Base-by-base conservation (phyloP, 2,797 vertebrate species). In the Hipposideros larvatus region DNA sequence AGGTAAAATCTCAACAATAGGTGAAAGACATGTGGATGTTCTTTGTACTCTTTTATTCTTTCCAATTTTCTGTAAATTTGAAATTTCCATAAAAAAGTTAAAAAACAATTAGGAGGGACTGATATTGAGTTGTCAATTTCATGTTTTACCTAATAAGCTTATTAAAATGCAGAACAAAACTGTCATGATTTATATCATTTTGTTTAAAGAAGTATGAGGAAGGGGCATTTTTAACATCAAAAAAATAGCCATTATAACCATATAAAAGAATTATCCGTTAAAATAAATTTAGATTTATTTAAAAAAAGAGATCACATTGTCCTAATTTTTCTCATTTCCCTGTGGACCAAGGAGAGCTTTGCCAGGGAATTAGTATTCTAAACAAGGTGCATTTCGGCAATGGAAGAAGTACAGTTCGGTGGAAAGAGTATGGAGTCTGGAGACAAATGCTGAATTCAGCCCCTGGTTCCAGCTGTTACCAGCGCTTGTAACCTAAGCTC, bases 61-160 rank as follows among this genome's bases (percentile, higher is more conserved):
- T 18, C 1, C 63, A 75, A 85, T 85, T 85, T 94, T 59, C 63
- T 63, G 57, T 46, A 82, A 71, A n/a, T 68, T 21, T 82, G 57
- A 74, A 93, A 66, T 65, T 90, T 90, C 46, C n/a, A 95, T 43
- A 55, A 34, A 57, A 94, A 94, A 51, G 11, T 46, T 53, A 7
- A 21, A 65, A 90, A 79, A 31, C 22, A 90, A 55, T 91, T 71
- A 78, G n/a, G 21, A 92, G 55, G 61, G 5, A 65, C 10, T 19
- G 10, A 77, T 37, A 55, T 0, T 71, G 46, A 37, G 14, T 70
- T 75, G 21, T 11, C 41, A 91, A 46, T 1, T 11, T 78, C 75
- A 61, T n/a, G 31, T 77, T 79, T 65, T 80, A 48, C 48, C 51
- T 68, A 43, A 59, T n/a, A 73, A 87, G 5, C 19, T 55, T 51